Evolutionary conservation across 2,113 vertebrate species (phyloP).

Genomic region (Carassius auratus): DNA sequence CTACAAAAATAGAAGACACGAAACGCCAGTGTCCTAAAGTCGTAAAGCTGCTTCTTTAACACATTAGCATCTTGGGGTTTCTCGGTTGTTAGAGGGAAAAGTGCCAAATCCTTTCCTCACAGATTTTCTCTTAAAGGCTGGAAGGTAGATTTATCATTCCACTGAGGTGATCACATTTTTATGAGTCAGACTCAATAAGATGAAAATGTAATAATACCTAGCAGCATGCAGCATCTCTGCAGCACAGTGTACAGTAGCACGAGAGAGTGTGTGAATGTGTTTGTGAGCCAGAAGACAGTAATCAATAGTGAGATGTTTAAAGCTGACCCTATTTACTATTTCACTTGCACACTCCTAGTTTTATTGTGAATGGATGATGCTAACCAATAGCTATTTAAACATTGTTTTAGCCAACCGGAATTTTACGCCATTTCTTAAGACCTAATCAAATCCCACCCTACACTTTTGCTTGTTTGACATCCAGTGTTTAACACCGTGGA

Average conservation of each 20-base stretch:
- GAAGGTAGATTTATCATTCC: constrained; percentile 68
- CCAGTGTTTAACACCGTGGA: neutral
- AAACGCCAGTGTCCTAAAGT: neutral
- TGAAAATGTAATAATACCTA: constrained; percentile 73
- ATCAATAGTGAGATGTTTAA: neutral
- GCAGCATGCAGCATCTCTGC: constrained; percentile 65
- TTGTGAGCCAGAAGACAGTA: constrained; percentile 48
- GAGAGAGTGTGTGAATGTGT: constrained; percentile 25
- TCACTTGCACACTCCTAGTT: neutral
- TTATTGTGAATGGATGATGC: neutral
- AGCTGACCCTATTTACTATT: neutral
- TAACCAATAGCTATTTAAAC: neutral
- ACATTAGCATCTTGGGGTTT: neutral
- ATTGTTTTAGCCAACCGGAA: neutral
- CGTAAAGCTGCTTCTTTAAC: neutral
- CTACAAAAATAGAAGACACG: neutral
- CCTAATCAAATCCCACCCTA: neutral
- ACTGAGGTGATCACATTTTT: constrained; percentile 68
- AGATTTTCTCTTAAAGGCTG: constrained; percentile 60
- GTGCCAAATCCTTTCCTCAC: neutral
- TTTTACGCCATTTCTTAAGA: neutral
- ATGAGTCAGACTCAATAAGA: constrained; percentile 72
- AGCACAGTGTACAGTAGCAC: constrained; percentile 56
- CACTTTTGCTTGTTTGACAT: neutral
- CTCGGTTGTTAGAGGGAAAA: neutral